Evolutionary conservation across 2,113 vertebrate species (phyloP).

Genomic region (Climacteris rufus): DNA sequence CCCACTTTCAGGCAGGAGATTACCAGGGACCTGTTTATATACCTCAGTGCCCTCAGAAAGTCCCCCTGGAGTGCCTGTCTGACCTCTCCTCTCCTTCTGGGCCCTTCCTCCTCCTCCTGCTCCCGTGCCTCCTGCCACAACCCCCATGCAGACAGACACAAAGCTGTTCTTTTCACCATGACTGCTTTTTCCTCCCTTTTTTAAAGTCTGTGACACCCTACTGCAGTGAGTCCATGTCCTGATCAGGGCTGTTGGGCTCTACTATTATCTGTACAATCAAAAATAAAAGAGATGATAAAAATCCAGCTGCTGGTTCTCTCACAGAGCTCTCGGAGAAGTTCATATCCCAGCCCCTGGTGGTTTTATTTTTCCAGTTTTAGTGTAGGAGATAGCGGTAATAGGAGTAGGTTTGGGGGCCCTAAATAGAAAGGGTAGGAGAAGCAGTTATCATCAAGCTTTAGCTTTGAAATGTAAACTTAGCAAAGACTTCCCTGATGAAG

Average conservation of each 20-base stretch:
- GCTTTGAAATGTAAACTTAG: conserved; percentile 69
- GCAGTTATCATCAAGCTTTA: conserved; percentile 66
- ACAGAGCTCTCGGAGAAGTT: conserved; percentile 9
- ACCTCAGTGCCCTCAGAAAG: neutral
- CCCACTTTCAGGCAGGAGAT: neutral
- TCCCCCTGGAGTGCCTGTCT: neutral
- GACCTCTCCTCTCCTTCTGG: neutral
- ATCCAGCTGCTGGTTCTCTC: conserved; percentile 42
- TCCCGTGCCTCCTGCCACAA: neutral
- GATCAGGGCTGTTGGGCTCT: neutral
- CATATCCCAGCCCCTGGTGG: neutral
- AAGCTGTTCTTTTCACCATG: neutral
- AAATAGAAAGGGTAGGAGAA: conserved; percentile 51
- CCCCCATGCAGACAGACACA: neutral
- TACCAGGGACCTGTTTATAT: neutral
- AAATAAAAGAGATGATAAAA: conserved; percentile 32
- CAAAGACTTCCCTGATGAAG: conserved; percentile 68
- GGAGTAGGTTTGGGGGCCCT: conserved; percentile 39
- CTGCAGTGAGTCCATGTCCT: accelerated
- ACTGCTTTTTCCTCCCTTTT: accelerated
- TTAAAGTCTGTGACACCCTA: neutral
- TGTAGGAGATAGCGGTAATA: neutral
- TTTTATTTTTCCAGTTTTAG: neutral
- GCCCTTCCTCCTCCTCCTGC: neutral
- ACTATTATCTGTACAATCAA: neutral